Percentiles rank a stretch among this genome's conserved stretches.
These are phyloP conservation scores for Sus cebifrons DNA, from an alignment of 2,797 vertebrate genomes.

Conservation along the genomic window DNA sequence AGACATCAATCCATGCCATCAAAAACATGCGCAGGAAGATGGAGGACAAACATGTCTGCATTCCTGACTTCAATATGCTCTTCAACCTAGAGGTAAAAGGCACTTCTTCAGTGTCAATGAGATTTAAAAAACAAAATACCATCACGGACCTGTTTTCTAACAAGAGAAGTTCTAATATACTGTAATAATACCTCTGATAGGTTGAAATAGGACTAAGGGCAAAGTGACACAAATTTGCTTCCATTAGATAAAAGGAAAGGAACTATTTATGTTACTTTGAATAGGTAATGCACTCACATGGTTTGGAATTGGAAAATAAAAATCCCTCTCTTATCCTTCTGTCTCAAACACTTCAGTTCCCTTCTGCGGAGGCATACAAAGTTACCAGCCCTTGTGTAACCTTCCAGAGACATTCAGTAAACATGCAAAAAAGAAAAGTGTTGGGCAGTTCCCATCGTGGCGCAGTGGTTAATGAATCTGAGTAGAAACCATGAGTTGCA, in stretches of 20 bases:
- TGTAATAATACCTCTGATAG: background rate
- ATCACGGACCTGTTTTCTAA: slow-evolving; percentile 26
- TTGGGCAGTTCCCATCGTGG: background rate
- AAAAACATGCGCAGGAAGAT: slow-evolving; percentile 99
- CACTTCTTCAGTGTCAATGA: background rate
- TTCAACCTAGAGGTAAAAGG: slow-evolving; percentile 97
- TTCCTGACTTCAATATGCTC: slow-evolving; percentile 98
- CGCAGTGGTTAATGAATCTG: too few relatives aligned
- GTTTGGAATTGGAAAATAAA: slow-evolving; percentile 70
- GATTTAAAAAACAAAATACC: accelerated
- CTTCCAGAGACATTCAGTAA: slow-evolving; percentile 66
- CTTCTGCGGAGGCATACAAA: slow-evolving; percentile 29
- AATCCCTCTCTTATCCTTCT: slow-evolving; percentile 22
- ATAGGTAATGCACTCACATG: background rate
- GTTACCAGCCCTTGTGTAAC: slow-evolving; percentile 40
- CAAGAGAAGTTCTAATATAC: background rate
- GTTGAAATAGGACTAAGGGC: background rate
- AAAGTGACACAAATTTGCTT: background rate
- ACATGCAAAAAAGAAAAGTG: slow-evolving; percentile 46
- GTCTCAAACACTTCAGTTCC: background rate
- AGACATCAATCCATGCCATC: slow-evolving; percentile 99
- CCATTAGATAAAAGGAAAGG: slow-evolving; percentile 40
- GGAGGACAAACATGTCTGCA: slow-evolving; percentile 99
- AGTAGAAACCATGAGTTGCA: too few relatives aligned
- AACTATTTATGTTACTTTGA: slow-evolving; percentile 63